Evolutionary conservation across 2,113 vertebrate species (phyloP).

Genomic region (Dasypus novemcinctus): DNA sequence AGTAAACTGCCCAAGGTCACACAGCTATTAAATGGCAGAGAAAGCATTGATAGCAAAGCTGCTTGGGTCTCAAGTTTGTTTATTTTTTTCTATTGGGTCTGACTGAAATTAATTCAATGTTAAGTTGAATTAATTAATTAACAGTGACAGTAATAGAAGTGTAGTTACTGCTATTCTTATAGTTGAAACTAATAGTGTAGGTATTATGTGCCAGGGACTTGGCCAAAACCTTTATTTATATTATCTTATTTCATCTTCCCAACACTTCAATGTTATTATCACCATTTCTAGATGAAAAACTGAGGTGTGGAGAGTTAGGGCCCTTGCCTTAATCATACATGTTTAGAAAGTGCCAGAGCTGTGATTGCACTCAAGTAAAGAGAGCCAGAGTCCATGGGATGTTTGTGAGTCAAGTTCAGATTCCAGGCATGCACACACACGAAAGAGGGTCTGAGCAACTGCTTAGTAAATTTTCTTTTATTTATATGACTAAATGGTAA

Average conservation of each 20-base stretch:
- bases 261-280: not conserved
- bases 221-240: conserved; percentile 4
- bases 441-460: not conserved
- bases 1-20: not conserved
- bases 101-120: conserved; percentile 16
- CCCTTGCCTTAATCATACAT: not conserved
- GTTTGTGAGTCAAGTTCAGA: not conserved
- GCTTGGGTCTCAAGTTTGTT: not conserved
- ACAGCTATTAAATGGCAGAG: not conserved
- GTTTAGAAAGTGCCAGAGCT: not conserved
- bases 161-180: not conserved
- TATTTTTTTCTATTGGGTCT: not conserved
- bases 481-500: accelerated
- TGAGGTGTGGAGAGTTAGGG: not conserved
- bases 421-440: not conserved
- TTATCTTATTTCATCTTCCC: not conserved
- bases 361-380: not conserved
- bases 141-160: not conserved
- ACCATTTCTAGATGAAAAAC: not conserved
- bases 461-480: not conserved
- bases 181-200: not conserved
- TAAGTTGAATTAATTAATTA: not conserved
- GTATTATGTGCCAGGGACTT: not conserved
- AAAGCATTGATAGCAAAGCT: not conserved
- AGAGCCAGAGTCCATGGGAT: not conserved